phyloP scores from a whole-genome alignment of 2,113 vertebrate species.

The Illadopsis cleaveri region DNA sequence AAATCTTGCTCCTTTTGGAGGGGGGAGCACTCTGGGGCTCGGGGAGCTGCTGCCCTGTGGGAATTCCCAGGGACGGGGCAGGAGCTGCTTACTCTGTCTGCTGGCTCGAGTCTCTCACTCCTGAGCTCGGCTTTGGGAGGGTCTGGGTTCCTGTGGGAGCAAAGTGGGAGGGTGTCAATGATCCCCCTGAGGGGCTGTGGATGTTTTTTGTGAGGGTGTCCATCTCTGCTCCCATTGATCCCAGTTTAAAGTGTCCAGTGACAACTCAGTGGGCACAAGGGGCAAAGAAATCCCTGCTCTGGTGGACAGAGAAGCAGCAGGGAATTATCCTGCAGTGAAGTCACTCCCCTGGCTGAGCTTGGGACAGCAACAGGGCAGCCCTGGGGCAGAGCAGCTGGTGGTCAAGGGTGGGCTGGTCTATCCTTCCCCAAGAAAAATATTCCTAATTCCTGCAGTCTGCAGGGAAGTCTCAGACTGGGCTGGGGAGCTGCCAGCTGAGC shows the following conservation, averaged over 20 bases:
- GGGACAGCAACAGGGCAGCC: neutral
- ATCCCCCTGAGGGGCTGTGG: rapidly evolving
- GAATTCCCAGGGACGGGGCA: neutral
- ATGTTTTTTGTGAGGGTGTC: rapidly evolving
- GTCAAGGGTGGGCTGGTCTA: neutral
- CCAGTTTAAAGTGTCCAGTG: neutral
- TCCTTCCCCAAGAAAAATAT: neutral
- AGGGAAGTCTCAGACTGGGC: neutral
- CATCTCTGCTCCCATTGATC: rapidly evolving
- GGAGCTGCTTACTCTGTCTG: slow-evolving; percentile 76
- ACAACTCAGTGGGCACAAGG: rapidly evolving
- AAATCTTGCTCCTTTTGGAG: rapidly evolving
- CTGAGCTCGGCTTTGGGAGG: neutral
- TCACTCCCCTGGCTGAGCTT: neutral
- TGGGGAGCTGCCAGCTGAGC: neutral
- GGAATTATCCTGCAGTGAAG: neutral
- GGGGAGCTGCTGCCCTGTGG: rapidly evolving
- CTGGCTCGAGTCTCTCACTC: slow-evolving; percentile 72
- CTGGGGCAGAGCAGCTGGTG: neutral
- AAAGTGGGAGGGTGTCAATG: neutral
- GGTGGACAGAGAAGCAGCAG: neutral
- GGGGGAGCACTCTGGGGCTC: rapidly evolving
- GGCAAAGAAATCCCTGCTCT: neutral
- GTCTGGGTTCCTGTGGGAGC: slow-evolving; percentile 74
- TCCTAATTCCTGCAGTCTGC: neutral